phyloP scores from a whole-genome alignment of 2,888 invertebrate species.

The Tillus elongatus region DNA sequence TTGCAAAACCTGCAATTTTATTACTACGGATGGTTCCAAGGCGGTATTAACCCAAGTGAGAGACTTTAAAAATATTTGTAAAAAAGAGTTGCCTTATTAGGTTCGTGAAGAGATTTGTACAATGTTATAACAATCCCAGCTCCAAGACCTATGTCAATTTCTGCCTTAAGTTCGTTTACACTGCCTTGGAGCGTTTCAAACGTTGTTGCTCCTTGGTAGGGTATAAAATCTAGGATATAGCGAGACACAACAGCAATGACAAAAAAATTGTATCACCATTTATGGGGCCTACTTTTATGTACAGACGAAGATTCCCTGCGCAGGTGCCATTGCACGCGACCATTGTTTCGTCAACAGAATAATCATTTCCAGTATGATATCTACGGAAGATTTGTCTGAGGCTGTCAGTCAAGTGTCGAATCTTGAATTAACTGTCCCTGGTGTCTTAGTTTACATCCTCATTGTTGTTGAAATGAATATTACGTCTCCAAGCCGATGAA shows the following conservation, averaged over 20 bases:
- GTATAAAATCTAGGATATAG: slow-evolving; percentile 14
- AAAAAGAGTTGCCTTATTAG: slow-evolving; percentile 11
- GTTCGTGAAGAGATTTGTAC: slow-evolving; percentile 14
- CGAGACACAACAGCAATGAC: slow-evolving; percentile 11
- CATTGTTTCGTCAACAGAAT: too few species aligned
- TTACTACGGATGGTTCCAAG: slow-evolving; percentile 9
- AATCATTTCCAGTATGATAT: too few species aligned
- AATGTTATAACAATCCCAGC: slow-evolving; percentile 13
- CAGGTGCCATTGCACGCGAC: too few species aligned
- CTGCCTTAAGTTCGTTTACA: too few species aligned
- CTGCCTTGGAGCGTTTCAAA: slow-evolving; percentile 11
- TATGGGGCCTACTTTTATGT: too few species aligned
- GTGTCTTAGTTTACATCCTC: too few species aligned
- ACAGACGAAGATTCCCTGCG: too few species aligned
- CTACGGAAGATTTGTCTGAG: too few species aligned
- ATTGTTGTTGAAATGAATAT: too few species aligned
- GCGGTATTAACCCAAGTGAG: too few species aligned
- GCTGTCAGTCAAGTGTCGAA: too few species aligned
- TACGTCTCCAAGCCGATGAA: slow-evolving; percentile 11
- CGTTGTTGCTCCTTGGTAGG: slow-evolving; percentile 14
- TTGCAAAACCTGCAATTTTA: slow-evolving; percentile 9
- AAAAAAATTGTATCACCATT: slow-evolving; percentile 15
- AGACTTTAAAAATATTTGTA: slow-evolving; percentile 14
- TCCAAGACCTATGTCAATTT: slow-evolving; percentile 11
- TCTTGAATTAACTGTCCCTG: too few species aligned